These are phyloP conservation scores for Microtus montanus DNA, from an alignment of 2,113 vertebrate genomes.

Conservation along the genomic window DNA sequence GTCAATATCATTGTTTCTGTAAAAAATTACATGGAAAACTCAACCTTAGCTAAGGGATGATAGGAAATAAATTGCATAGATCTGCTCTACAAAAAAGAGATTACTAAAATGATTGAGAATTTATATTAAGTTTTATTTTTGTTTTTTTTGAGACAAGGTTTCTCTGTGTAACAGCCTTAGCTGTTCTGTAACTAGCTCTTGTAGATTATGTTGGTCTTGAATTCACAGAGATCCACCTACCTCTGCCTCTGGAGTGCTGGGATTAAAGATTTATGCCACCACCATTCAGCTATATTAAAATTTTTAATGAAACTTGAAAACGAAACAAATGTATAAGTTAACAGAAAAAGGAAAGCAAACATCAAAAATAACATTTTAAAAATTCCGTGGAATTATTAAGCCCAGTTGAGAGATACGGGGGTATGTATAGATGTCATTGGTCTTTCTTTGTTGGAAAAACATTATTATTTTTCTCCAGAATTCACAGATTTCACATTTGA, in stretches of 20 bases:
- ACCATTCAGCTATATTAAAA: not conserved
- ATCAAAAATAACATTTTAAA: not conserved
- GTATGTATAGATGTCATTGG: not conserved
- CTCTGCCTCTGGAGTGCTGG: not conserved
- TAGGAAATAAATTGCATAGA: not conserved
- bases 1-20: not conserved
- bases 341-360: not conserved
- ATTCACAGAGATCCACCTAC: not conserved
- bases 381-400: not conserved
- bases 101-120: not conserved
- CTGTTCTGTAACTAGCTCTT: too few relatives aligned
- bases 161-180: too few relatives aligned
- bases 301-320: not conserved
- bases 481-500: not conserved
- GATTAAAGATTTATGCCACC: too few relatives aligned
- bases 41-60: not conserved
- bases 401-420: not conserved
- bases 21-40: conserved; percentile 20
- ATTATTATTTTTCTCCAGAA: not conserved
- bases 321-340: not conserved
- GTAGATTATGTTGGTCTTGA: too few relatives aligned
- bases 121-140: not conserved
- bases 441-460: not conserved
- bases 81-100: not conserved
- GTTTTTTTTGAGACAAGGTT: too few relatives aligned